Evolutionary conservation across 2,797 vertebrate species (phyloP), one percentile per base, ranked within the genome.

Genomic region (Peromyscus melanophrys): DNA sequence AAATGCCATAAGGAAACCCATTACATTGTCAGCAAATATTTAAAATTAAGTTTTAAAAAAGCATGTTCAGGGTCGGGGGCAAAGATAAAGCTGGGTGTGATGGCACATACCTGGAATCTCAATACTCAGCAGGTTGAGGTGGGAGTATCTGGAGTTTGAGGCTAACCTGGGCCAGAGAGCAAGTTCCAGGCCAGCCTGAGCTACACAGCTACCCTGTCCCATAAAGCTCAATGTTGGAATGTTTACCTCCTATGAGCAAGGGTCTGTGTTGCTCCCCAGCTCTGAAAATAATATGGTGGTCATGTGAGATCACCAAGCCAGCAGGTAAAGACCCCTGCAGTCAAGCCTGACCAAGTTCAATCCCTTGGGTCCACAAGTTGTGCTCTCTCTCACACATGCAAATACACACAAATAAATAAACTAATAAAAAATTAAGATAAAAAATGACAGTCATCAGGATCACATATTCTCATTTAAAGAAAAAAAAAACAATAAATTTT

Each of bases 401-500:
- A 13, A 40, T 16, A 57, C 34, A 59, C n/a, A 82, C n/a, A 40
- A 10, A 46, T 3, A 65, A 63, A 63, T 63, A 19, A 34, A 43
- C 59, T 40, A 57, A 80, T 80, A 80, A 52, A 49, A 80, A 80
- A 80, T 23, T 25, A 83, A 83, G 81, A 63, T 65, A 43, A 84
- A 43, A 29, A 29, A 83, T 43, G 59, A 59, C 29, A 65, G 17
- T 65, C 81, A 43, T 63, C 81, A 63, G 81, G 4, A 83, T 46
- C 59, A 84, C 12, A 63, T 43, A 46, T 46, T 46, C 40, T 84
- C 40, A 43, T 65, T 63, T 31, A 69, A 82, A 37, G 37, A 29
- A n/a, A n/a, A 94, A 67, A 85, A 94, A 67, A 88, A 89, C 37
- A 34, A 17, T 37, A 91, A 43, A 67, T 82, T 95, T 96, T 81